These are phyloP conservation scores for Vulpes ferrilata DNA, from an alignment of 2,113 vertebrate genomes.

Conservation along the genomic window DNA sequence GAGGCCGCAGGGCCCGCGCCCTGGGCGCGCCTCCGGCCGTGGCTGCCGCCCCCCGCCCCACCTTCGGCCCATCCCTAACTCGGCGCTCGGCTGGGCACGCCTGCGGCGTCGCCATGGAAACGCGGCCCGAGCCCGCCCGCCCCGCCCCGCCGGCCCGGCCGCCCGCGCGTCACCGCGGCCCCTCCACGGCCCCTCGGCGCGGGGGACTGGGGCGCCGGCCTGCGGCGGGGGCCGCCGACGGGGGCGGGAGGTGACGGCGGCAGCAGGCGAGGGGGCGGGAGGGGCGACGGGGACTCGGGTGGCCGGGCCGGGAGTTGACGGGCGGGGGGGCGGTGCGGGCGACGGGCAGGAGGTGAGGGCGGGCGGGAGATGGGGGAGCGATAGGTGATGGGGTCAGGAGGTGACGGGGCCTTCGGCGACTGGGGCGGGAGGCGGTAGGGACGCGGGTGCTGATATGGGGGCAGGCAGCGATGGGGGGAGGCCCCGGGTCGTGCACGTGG, in stretches of 20 bases:
- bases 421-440: background rate
- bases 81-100: background rate
- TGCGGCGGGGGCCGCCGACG: background rate
- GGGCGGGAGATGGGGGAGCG: background rate
- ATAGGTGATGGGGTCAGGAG: fast-evolving
- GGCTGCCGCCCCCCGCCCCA: background rate
- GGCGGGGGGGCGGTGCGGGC: too few species aligned
- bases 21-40: too few species aligned
- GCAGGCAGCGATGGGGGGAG: background rate
- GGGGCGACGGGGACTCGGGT: background rate
- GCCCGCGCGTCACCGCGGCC: fast-evolving
- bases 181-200: fast-evolving
- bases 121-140: background rate
- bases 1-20: too few species aligned
- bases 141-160: background rate
- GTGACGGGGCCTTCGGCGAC: background rate
- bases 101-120: constrained; percentile 44
- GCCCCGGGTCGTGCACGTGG: background rate
- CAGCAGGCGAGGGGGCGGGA: too few species aligned
- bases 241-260: background rate
- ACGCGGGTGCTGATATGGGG: background rate
- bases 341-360: too few species aligned
- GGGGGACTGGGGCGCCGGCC: background rate
- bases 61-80: background rate
- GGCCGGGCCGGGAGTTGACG: background rate